A percentile compares a stretch with the other conserved stretches of the same genome.
These are phyloP conservation scores for Smittia aterrima DNA, from an alignment of 2,888 invertebrate genomes.

Conservation along the genomic window DNA sequence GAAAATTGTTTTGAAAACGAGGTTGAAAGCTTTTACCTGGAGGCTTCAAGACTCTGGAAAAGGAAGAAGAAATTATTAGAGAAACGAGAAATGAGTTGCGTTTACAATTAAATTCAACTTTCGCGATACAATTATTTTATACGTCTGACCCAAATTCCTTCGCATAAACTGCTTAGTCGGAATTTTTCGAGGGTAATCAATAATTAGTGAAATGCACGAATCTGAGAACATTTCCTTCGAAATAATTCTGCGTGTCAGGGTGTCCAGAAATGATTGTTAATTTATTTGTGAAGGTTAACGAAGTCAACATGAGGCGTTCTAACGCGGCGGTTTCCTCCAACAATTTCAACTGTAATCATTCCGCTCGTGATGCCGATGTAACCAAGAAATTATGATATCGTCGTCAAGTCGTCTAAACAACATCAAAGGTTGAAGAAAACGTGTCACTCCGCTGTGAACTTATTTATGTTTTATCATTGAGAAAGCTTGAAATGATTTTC, in stretches of 20 bases:
- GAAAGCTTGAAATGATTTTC: not conserved
- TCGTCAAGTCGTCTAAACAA: conserved; percentile 11
- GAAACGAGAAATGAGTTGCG: conserved; percentile 14
- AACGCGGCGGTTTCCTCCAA: not conserved
- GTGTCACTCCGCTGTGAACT: conserved; percentile 15
- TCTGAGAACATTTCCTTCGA: not conserved
- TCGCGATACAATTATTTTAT: conserved; percentile 8
- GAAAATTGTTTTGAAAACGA: not conserved
- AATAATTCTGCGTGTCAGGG: conserved; percentile 31
- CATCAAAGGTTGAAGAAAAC: not conserved
- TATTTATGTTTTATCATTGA: conserved; percentile 14
- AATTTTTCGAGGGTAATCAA: conserved; percentile 20
- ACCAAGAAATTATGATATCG: conserved; percentile 18
- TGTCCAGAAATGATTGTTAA: conserved; percentile 20
- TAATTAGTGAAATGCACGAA: conserved; percentile 32
- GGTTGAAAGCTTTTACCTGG: conserved; percentile 50
- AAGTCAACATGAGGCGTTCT: not conserved
- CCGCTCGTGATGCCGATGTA: not conserved
- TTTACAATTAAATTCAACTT: not conserved
- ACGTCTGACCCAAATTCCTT: conserved; percentile 18
- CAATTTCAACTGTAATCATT: not conserved
- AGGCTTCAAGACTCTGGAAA: conserved; percentile 61
- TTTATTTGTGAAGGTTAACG: conserved; percentile 37
- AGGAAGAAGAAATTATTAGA: conserved; percentile 43
- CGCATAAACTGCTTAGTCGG: not conserved